Base-by-base conservation (phyloP, 2,888 invertebrate genomes). In the Auanema sp. region DNA sequence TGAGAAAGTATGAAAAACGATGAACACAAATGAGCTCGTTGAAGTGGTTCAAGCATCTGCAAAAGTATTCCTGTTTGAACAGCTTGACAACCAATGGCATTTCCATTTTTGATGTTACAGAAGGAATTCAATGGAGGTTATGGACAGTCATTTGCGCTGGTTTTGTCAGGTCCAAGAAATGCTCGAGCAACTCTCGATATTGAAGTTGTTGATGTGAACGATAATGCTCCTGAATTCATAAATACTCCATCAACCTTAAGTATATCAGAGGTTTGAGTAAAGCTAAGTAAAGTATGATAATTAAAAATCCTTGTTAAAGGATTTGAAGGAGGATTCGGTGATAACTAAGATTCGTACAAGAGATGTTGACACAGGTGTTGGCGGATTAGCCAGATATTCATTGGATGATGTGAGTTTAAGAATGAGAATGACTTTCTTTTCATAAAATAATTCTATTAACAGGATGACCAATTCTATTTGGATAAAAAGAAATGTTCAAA, bases 231-330 rank as follows among this genome's bases (percentile, higher is more conserved):
- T 0, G 65, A 72, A 42, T 85, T 85, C 85, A 88, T 89, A 6
- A 89, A 89, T 65, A 87, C 89, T 1, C 88, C 89, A 68, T 92
- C 91, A 84, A 90, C 89, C 75, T 89, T 92, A 18, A 90, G 91
- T 77, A 89, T 94, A 33, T 3, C 33, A 5, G 33, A 33, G 33
- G 33, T n/a, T n/a, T n/a, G n/a, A n/a, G n/a, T 61, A 60, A 16
- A n/a, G 16, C 25, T 4, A 52, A 23, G 2, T 18, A n/a, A 23
- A 6, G 52, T 18, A 2, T 2, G 52, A 18, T 25, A 21, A 18
- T 10, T 8, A 12, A 54, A 8, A 14, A 14, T 11, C 40, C 10
- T 16, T 4, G 25, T 62, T 70, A 40, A 23, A 75, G 75, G 55
- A 65, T 16, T 52, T 69, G 12, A 60, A 69, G 24, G 64, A 70